These are phyloP conservation scores for Cosmia pyralina DNA, from an alignment of 2,888 invertebrate species.

Conservation along the genomic window DNA sequence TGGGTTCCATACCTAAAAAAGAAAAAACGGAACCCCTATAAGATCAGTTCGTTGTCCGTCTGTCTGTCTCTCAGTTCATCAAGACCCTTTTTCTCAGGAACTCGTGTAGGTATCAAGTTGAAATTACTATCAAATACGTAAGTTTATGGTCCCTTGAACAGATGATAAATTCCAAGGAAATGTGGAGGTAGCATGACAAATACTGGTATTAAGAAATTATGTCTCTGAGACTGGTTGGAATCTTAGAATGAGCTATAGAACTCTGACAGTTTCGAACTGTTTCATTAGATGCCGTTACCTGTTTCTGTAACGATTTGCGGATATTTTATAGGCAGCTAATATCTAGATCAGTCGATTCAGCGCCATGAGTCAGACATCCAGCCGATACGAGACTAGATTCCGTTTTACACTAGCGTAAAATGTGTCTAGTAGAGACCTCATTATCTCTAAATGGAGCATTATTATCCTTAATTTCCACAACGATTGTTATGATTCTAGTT, in stretches of 20 bases:
- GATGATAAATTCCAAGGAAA: constrained; percentile 25
- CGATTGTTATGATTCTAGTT: constrained; percentile 72
- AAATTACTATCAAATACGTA: no score
- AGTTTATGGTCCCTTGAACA: no score
- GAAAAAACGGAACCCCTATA: no score
- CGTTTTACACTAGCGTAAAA: constrained; percentile 31
- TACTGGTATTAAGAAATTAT: constrained; percentile 7
- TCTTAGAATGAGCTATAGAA: constrained; percentile 2
- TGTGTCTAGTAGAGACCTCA: constrained; percentile 25
- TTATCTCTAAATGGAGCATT: constrained; percentile 55
- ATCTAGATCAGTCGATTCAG: constrained; percentile 22
- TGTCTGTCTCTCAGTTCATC: no score
- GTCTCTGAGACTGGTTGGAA: not conserved
- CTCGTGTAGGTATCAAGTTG: no score
- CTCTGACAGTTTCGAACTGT: constrained; percentile 31
- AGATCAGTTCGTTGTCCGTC: no score
- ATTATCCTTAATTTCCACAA: constrained; percentile 60
- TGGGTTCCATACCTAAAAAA: no score
- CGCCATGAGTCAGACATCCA: constrained; percentile 16
- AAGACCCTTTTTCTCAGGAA: no score
- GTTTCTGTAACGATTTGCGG: constrained; percentile 31
- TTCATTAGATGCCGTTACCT: constrained; percentile 33
- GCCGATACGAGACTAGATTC: constrained; percentile 11
- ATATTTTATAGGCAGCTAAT: constrained; percentile 22
- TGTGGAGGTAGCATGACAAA: constrained; percentile 6